Percentiles rank a stretch among this genome's conserved stretches.
phyloP scores from a whole-genome alignment of 2,113 vertebrate genomes.

The Periophthalmus modestus region DNA sequence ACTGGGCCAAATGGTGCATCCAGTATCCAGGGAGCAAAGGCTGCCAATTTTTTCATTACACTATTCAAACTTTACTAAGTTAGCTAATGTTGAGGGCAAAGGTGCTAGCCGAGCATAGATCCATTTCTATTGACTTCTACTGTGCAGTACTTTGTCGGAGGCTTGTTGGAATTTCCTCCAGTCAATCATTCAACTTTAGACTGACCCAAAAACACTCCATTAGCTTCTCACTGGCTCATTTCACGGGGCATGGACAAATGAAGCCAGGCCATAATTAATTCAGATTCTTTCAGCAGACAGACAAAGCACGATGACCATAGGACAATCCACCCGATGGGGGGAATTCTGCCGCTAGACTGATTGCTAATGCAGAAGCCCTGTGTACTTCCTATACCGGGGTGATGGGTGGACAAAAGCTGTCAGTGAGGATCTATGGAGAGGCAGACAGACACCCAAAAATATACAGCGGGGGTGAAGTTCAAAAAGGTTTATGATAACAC shows the following conservation, averaged over 20 bases:
- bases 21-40: background rate
- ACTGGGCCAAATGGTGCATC: background rate
- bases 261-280: slow-evolving; percentile 73
- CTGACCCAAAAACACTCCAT: slow-evolving; percentile 31
- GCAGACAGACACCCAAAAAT: slow-evolving; percentile 39
- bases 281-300: slow-evolving; percentile 72
- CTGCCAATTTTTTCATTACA: background rate
- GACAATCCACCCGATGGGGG: slow-evolving; percentile 65
- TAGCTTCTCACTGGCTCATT: slow-evolving; percentile 57
- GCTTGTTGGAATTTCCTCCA: slow-evolving; percentile 1
- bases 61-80: background rate
- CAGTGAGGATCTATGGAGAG: slow-evolving; percentile 61
- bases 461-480: slow-evolving; percentile 48
- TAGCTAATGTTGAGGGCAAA: background rate
- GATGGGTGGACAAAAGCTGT: slow-evolving; percentile 75
- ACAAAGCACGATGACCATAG: slow-evolving; percentile 69
- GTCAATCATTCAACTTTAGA: slow-evolving; percentile 12
- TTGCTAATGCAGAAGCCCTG: slow-evolving; percentile 72
- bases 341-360: slow-evolving; percentile 72
- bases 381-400: slow-evolving; percentile 70
- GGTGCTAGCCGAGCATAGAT: background rate
- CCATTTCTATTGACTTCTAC: background rate
- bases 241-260: slow-evolving; percentile 49
- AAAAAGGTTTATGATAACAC: slow-evolving; percentile 13
- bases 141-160: background rate